Evolutionary conservation across 2,888 invertebrate species (phyloP).

Genomic region (Hypsopygia costalis): DNA sequence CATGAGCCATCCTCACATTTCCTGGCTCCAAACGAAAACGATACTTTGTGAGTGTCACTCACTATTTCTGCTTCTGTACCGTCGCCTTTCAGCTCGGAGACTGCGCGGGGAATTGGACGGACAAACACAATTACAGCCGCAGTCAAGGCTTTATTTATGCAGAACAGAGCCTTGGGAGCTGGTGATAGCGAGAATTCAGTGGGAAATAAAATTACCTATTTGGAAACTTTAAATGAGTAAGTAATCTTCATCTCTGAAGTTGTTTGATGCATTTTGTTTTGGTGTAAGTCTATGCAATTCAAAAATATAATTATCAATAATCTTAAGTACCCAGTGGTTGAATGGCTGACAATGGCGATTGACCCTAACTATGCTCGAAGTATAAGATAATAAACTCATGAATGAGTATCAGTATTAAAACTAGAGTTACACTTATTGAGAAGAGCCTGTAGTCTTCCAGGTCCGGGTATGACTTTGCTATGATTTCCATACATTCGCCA

Average conservation of each 20-base stretch:
- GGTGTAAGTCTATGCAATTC: no score
- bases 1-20: conserved; percentile 1
- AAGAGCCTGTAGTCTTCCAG: no score
- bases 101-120: conserved; percentile 35
- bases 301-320: no score
- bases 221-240: background rate
- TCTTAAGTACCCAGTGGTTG: no score
- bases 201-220: background rate
- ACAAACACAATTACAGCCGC: conserved; percentile 40
- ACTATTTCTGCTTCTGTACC: conserved; percentile 34
- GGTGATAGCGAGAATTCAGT: background rate
- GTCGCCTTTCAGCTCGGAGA: conserved; percentile 28
- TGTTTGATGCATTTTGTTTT: no score
- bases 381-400: no score
- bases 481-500: no score
- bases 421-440: no score
- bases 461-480: no score
- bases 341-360: no score
- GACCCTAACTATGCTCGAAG: no score
- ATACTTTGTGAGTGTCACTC: conserved; percentile 36
- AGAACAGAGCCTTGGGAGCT: conserved; percentile 4
- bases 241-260: background rate
- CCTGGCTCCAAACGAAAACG: conserved; percentile 25
- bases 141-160: conserved; percentile 35
- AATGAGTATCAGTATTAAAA: no score